Evolutionary conservation across 2,797 vertebrate genomes (phyloP).

Genomic region (Amblyraja radiata): DNA sequence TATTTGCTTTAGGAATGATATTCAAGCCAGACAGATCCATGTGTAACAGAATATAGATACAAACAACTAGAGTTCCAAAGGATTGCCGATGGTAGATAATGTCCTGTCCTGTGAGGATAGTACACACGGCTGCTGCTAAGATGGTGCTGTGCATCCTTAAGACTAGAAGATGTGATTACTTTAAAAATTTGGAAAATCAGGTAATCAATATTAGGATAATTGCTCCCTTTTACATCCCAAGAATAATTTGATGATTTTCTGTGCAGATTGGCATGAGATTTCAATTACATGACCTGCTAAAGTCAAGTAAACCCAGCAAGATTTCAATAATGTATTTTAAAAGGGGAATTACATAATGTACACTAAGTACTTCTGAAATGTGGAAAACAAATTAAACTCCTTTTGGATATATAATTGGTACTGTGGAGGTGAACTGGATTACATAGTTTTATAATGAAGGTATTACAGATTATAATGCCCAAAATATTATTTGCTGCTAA

Average conservation of each 20-base stretch:
- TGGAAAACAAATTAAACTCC: neutral
- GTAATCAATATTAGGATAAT: neutral
- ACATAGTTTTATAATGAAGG: conserved; percentile 1
- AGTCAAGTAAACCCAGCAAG: neutral
- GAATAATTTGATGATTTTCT: neutral
- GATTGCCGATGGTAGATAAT: neutral
- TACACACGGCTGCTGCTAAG: neutral
- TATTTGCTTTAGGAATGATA: neutral
- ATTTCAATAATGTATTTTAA: neutral
- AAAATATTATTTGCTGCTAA: neutral
- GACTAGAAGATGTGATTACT: neutral
- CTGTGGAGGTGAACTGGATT: neutral
- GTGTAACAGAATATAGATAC: neutral
- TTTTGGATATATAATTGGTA: neutral
- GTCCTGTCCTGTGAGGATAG: neutral
- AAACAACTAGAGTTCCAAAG: neutral
- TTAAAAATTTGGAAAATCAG: neutral
- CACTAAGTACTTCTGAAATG: neutral
- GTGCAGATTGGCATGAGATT: neutral
- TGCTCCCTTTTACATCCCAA: neutral
- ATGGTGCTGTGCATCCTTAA: neutral
- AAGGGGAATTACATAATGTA: neutral
- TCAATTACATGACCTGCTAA: neutral
- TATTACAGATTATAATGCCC: neutral
- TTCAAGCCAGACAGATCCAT: neutral